Base-by-base conservation (phyloP, 2,113 vertebrate genomes). In the Craseonycteris thonglongyai region DNA sequence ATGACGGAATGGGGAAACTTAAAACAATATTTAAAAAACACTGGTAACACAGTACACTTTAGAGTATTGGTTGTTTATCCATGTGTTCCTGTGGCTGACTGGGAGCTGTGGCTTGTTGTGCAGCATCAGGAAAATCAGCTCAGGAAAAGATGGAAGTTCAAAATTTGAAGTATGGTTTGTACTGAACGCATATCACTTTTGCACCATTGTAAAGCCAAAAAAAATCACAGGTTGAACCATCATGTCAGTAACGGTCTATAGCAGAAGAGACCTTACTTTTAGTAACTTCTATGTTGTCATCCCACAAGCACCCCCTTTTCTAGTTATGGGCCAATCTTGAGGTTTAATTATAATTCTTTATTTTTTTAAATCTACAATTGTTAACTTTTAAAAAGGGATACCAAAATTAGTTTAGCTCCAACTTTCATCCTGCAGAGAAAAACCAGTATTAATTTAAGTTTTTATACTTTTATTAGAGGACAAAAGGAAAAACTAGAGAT, bases 351-450 rank as follows among this genome's bases (percentile, higher is more conserved):
- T 35, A 76, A 82, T 76, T 89, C 59, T 69, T 87, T 45, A 78
- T 63, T 33, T 87, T 30, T 68, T 71, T 91, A 79, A 86, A 61
- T 85, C 15, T 93, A 59, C 7, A 63, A 49, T 85, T 71, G n/a
- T 2, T 82, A 84, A 40, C 26, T 35, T 95, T 89, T 35, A 66
- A 28, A 56, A 84, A 80, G 15, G 58, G 4, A 61, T 33, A 93
- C 56, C 58, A 30, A 90, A 94, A 85, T 78, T 80, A 78, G 16
- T 19, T 88, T 88, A 93, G 21, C 16, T 94, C 42, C 68, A 96
- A 40, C 12, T 4, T 94, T 86, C 28, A 93, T 61, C 15, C 63
- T 92, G 26, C 13, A 95, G 49, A 95, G 63, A 82, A 94, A 92
- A 85, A 80, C 15, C 42, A 63, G 42, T 49, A 47, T 69, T 81